Base-by-base conservation (phyloP, 2,113 vertebrate genomes). In the Nycticorax nycticorax region DNA sequence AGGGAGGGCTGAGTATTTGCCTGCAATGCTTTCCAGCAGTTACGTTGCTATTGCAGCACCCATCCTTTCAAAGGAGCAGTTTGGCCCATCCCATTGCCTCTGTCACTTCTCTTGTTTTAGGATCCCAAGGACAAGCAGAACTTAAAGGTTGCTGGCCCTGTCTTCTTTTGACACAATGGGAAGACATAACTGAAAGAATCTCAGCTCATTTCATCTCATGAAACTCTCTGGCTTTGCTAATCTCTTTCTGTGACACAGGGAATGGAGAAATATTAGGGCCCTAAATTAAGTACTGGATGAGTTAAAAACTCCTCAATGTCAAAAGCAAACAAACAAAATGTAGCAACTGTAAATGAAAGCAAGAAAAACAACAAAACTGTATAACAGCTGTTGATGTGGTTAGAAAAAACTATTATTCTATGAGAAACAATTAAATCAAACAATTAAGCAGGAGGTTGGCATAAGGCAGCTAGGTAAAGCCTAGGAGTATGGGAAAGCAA, bases 401-500 rank as follows among this genome's bases (percentile, higher is more conserved):
- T 85, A 91, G 69, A 39, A 94, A 91, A 96, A 93, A 50, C 74
- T 91, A 86, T 89, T 84, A 50, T 84, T 85, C 84, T 89, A 85
- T 85, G 89, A 85, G 76, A 86, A 82, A 76, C 79, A 76, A 86
- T 96, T 81, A 95, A 96, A 96, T 76, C 77, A 96, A 78, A 94
- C 37, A 74, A 84, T 94, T 96, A 95, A 97, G 83, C 55, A 81
- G 83, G 72, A 96, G 91, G 94, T 11, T 88, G 85, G 91, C 91
- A 88, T 56, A n/a, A 77, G 92, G 84, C 93, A 95, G 81, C 68
- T 73, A 95, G 75, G 85, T 81, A 66, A 80, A 95, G 26, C 35
- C 88, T 85, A 81, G 33, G 52, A 96, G 85, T 85, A 81, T 98
- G 98, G 96, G 97, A 98, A 96, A 79, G 57, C 53, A 87, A 96